Base-by-base conservation (phyloP, 2,797 vertebrate species). In the Lacerta bilineata region DNA sequence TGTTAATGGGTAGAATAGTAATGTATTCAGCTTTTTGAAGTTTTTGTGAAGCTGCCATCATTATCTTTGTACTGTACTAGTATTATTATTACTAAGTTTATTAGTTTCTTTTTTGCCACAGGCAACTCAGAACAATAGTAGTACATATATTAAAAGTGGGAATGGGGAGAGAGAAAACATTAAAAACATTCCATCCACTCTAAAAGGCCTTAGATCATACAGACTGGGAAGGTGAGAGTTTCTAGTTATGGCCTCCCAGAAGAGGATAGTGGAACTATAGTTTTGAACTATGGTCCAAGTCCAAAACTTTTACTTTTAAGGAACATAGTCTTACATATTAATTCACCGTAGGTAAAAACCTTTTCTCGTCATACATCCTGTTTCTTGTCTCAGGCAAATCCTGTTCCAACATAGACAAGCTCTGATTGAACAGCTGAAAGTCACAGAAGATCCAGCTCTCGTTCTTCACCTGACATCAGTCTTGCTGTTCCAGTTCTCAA, bases 381-480 rank as follows among this genome's bases (percentile, higher is more conserved):
- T 66, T 95, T 74, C 83, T 84, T 87, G 97, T 75, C 85, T 83
- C 83, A 97, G 97, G 85, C 97, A 97, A 91, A 93, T 97, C 80
- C 93, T 99, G 4, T 98, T 99, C 92, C 95, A 98, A 91, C 99
- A 99, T 89, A 98, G 98, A 46, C 98, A 99, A 91, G 98, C 98
- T 69, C 96, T 99, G 86, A 91, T 92, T n/a, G 98, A 99, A 90
- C 99, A 99, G 94, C 96, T 99, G 5, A 98, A 98, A 95, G 97
- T 97, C 64, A 97, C 98, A 0, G 98, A 98, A 95, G 98, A 99
- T 39, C 97, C 98, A 0, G 98, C 99, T 6, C 97, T 99, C 81
- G 96, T 98, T 83, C 97, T 99, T 76, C 99, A 99, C 90, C 97
- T 99, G 92, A 98, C 98, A 43, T 97, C 98, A 13, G 98, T 98